Base-by-base conservation (phyloP, 2,113 vertebrate species). In the Anseranas semipalmata region DNA sequence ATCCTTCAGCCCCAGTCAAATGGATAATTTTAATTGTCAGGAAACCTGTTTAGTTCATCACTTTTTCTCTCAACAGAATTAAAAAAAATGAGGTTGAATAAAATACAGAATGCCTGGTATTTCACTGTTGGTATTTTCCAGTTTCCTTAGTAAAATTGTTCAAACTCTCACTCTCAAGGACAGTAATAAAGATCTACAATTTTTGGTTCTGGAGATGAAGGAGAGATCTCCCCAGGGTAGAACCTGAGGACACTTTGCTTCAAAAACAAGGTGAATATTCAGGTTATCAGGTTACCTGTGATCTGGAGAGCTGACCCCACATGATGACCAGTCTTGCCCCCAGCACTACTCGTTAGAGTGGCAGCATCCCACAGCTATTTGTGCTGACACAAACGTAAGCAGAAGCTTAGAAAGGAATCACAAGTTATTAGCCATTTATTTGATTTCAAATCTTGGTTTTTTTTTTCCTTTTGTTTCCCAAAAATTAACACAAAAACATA, bases 221-320 rank as follows among this genome's bases (percentile, higher is more conserved):
- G 5, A 28, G 28, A 66, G 21, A 35, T 85, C 16, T 55, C 41
- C 39, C 14, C 21, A 33, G 48, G 48, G 46, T 6, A 33, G 70
- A 90, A 56, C 68, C 59, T 52, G n/a, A 70, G 8, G 13, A 77
- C 16, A 37, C 4, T 55, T 76, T 33, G 59, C 32, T 74, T 92
- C 50, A 79, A 27, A 30, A 74, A 15, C 7, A 82, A 65, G 32
- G 41, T n/a, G 4, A 65, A 78, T 70, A 83, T 35, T 59, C 45
- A 53, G n/a, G 63, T 41, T 72, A 19, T 46, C 43, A 59, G 52
- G 20, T 45, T 68, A 68, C 27, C 9, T 72, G 45, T 48, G 53
- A 43, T n/a, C 28, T 86, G 43, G 37, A 86, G 8, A 76, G 5
- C 16, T 55, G 80, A 63, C 19, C 30, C 13, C 0, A 0, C 3